phyloP scores from a whole-genome alignment of 1,140 invertebrate genomes.

The Drosophila sucinea region DNA sequence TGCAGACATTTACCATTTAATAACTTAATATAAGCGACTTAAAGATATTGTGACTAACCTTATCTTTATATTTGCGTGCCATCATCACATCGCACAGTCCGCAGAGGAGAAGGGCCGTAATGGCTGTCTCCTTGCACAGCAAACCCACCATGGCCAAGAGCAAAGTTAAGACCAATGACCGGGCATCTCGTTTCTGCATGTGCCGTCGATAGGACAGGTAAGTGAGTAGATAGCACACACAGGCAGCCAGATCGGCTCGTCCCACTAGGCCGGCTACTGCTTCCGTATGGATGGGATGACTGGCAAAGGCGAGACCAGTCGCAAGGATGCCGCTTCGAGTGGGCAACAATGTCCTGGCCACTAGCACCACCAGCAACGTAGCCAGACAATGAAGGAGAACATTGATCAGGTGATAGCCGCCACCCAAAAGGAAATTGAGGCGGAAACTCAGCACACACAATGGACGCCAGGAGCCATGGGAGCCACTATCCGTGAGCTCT shows the following conservation, averaged over 20 bases:
- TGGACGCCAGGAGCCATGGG: conserved; percentile 96
- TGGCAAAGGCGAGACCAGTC: conserved; percentile 94
- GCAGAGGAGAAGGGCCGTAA: conserved; percentile 94
- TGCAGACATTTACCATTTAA: not conserved
- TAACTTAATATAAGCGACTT: too few relatives aligned
- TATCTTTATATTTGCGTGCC: conserved; percentile 56
- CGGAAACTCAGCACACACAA: conserved; percentile 96
- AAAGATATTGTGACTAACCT: conserved; percentile 47
- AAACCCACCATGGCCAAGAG: conserved; percentile 88
- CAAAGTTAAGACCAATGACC: conserved; percentile 84
- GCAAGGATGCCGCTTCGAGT: conserved; percentile 86
- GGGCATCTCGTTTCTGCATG: conserved; percentile 85
- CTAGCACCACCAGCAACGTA: conserved; percentile 90
- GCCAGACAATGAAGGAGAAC: conserved; percentile 92
- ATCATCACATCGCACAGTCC: conserved; percentile 88
- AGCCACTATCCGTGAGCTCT: conserved; percentile 90
- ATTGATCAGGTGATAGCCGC: conserved; percentile 94
- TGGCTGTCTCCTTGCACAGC: conserved; percentile 95
- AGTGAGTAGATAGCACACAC: conserved; percentile 93
- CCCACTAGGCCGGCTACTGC: conserved; percentile 97
- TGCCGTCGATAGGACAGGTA: conserved; percentile 91
- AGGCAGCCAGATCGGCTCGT: conserved; percentile 95
- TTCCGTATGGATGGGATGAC: conserved; percentile 98
- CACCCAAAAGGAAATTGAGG: conserved; percentile 93
- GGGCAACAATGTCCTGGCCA: conserved; percentile 87